phyloP scores from a whole-genome alignment of 2,113 vertebrate genomes.

The Hippocampus comes region DNA sequence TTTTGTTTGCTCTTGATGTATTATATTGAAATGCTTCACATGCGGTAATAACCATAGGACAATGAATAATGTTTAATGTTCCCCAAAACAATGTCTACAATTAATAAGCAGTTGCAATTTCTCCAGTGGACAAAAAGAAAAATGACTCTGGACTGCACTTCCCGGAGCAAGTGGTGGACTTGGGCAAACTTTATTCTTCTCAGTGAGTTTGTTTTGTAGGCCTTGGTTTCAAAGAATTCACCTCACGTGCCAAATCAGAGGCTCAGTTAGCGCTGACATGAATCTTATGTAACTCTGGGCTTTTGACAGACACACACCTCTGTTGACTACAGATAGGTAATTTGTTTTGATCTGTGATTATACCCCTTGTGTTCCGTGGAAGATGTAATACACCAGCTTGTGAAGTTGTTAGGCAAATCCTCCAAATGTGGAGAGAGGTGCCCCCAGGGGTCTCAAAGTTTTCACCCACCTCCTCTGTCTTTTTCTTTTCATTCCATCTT shows the following conservation, averaged over 20 bases:
- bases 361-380: constrained; percentile 70
- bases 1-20: no score
- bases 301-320: constrained; percentile 71
- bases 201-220: constrained; percentile 48
- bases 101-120: no score
- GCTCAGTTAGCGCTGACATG: constrained; percentile 68
- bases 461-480: constrained; percentile 61
- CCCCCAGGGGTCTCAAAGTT: constrained; percentile 68
- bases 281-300: constrained; percentile 74
- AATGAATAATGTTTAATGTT: no score
- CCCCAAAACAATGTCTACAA: no score
- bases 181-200: constrained; percentile 45
- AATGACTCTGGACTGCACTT: background rate
- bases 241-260: constrained; percentile 60
- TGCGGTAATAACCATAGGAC: no score
- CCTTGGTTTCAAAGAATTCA: constrained; percentile 66
- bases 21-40: no score
- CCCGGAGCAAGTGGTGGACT: constrained; percentile 35
- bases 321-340: constrained; percentile 75
- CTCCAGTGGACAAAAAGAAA: no score
- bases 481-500: constrained; percentile 47
- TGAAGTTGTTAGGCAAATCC: constrained; percentile 79
- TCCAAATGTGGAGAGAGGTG: constrained; percentile 69
- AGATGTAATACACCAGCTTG: constrained; percentile 76
- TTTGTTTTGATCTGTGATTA: constrained; percentile 80